Percentiles rank a stretch among this genome's conserved stretches.
These are phyloP conservation scores for Bemisia tabaci DNA, from an alignment of 1,140 invertebrate species.

Conservation along the genomic window DNA sequence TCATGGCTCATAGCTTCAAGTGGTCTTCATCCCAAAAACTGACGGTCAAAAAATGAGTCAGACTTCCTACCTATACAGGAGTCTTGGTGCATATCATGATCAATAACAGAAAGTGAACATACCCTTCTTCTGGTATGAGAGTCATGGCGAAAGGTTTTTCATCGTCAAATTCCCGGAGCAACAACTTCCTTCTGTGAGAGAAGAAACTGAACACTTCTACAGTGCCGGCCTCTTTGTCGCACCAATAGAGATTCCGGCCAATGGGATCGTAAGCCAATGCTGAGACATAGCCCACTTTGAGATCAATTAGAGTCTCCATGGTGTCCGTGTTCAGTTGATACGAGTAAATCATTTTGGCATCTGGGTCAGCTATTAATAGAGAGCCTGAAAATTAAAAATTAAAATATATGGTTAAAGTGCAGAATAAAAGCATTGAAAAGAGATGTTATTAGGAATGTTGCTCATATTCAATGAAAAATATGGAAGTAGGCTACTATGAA, in stretches of 20 bases:
- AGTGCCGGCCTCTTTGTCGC: constrained; percentile 38
- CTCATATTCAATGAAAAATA: too few relatives aligned
- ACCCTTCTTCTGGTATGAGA: constrained; percentile 48
- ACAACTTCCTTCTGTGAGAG: constrained; percentile 36
- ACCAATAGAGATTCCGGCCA: constrained; percentile 50
- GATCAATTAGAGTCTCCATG: constrained; percentile 29
- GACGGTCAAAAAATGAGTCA: too few relatives aligned
- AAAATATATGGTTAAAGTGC: not conserved
- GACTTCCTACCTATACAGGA: too few relatives aligned
- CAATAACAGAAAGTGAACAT: too few relatives aligned
- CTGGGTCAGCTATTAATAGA: constrained; percentile 24
- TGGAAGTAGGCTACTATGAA: too few relatives aligned
- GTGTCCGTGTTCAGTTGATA: constrained; percentile 29
- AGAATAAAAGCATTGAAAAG: not conserved
- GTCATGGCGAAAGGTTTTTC: constrained; percentile 44
- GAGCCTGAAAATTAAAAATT: constrained; percentile 14
- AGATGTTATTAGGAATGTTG: not conserved
- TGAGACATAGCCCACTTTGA: constrained; percentile 38
- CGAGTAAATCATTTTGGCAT: constrained; percentile 22
- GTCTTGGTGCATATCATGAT: too few relatives aligned
- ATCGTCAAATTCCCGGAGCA: constrained; percentile 37
- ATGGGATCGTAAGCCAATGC: constrained; percentile 51
- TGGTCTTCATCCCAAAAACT: too few relatives aligned
- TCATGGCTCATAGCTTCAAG: too few relatives aligned
- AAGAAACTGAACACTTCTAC: constrained; percentile 43